Conservation (phyloP, 2,888 invertebrate genomes). For the Drosophila colorata region DNA sequence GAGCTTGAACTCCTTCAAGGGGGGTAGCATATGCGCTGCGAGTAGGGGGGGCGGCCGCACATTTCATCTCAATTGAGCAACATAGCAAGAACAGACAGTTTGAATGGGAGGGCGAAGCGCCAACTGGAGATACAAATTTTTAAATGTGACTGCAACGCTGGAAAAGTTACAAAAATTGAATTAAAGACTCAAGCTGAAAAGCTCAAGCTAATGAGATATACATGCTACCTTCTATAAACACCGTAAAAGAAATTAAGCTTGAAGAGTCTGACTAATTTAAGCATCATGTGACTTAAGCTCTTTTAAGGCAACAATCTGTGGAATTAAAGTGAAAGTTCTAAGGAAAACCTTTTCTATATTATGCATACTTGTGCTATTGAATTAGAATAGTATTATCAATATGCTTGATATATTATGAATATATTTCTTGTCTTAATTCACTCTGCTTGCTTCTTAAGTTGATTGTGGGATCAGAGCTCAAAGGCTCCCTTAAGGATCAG, state of each 20-base stretch:
- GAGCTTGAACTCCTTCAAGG: conserved; percentile 10
- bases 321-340: no score
- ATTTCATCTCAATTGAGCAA: conserved; percentile 24
- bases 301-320: no score
- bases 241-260: not conserved
- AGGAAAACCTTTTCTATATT: no score
- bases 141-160: not conserved
- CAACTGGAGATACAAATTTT: not conserved
- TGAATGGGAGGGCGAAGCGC: not conserved
- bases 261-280: not conserved
- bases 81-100: not conserved
- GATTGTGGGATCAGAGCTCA: conserved; percentile 24
- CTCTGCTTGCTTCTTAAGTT: not conserved
- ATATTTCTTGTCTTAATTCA: not conserved
- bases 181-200: not conserved
- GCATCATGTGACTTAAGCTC: not conserved
- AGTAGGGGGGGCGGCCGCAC: not conserved
- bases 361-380: not conserved
- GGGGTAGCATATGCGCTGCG: not conserved
- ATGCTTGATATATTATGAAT: not conserved
- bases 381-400: not conserved
- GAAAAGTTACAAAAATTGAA: not conserved
- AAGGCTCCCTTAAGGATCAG: conserved; percentile 49
- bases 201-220: not conserved
- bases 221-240: not conserved